Percentiles rank a stretch among this genome's conserved stretches.
Evolutionary conservation across 2,113 vertebrate species (phyloP).

Genomic region (Phasianus colchicus): DNA sequence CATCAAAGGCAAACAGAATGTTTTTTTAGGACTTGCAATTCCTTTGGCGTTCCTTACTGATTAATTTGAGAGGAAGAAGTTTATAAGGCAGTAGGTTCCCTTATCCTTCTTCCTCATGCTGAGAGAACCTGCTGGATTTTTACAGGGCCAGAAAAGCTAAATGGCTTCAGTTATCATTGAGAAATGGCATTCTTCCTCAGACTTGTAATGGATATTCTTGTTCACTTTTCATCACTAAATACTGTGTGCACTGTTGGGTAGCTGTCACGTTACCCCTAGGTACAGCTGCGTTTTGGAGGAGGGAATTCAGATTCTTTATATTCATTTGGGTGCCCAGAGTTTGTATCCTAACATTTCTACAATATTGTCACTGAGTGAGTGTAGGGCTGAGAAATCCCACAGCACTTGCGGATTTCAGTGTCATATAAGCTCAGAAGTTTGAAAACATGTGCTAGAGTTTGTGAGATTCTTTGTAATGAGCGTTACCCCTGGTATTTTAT

Average conservation of each 20-base stretch:
- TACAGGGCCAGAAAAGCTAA: not conserved
- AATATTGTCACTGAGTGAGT: not conserved
- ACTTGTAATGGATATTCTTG: not conserved
- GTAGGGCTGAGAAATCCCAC: not conserved
- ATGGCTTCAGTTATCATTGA: not conserved
- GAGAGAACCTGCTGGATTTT: constrained; percentile 7
- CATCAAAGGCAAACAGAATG: constrained; percentile 26
- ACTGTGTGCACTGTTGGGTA: not conserved
- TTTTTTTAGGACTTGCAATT: constrained; percentile 39
- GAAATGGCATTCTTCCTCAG: not conserved
- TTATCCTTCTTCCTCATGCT: not conserved
- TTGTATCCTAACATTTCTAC: not conserved
- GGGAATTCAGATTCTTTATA: not conserved
- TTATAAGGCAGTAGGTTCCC: not conserved
- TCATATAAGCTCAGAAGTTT: not conserved
- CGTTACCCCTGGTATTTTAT: not conserved
- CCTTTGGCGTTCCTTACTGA: constrained; percentile 8
- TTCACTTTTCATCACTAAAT: not conserved
- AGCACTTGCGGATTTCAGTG: not conserved
- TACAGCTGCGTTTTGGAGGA: not conserved
- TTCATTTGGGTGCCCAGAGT: not conserved
- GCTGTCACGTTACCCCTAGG: not conserved
- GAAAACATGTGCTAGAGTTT: not conserved
- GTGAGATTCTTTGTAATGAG: not conserved
- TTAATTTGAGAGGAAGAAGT: constrained; percentile 22